Evolutionary conservation across 2,888 invertebrate genomes (phyloP).

Genomic region (Lasioglossum vierecki): DNA sequence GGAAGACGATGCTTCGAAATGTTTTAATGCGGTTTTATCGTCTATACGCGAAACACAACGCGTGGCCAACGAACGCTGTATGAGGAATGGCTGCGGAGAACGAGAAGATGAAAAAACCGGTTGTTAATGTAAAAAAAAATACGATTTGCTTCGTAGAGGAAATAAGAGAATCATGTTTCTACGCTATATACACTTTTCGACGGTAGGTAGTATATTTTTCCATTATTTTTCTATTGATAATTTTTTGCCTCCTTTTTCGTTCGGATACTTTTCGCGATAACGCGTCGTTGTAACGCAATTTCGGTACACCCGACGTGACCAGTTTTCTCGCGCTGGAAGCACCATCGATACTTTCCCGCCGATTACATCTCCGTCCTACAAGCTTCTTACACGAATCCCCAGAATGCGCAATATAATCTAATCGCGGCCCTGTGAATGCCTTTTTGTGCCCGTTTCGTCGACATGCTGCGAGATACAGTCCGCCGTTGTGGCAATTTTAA

Average conservation of each 20-base stretch:
- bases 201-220: not conserved
- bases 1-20: not conserved
- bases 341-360: slow-evolving; percentile 12
- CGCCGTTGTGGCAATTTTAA: slow-evolving; percentile 79
- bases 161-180: not conserved
- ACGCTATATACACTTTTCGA: not conserved
- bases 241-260: not conserved
- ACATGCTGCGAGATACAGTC: slow-evolving; percentile 42
- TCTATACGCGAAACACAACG: not conserved
- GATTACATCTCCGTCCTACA: slow-evolving; percentile 42
- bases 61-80: not conserved
- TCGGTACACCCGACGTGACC: no score
- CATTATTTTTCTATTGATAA: not conserved
- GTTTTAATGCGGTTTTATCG: slow-evolving; percentile 5
- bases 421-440: slow-evolving; percentile 45
- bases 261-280: not conserved
- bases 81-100: not conserved
- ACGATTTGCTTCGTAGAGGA: not conserved
- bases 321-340: no score
- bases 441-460: slow-evolving; percentile 44
- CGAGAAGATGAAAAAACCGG: not conserved
- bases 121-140: not conserved
- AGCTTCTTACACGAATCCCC: slow-evolving; percentile 66
- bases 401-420: slow-evolving; percentile 61
- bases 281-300: not conserved